Evolutionary conservation across 2,113 vertebrate species (phyloP).

Genomic region (Rostratula benghalensis): DNA sequence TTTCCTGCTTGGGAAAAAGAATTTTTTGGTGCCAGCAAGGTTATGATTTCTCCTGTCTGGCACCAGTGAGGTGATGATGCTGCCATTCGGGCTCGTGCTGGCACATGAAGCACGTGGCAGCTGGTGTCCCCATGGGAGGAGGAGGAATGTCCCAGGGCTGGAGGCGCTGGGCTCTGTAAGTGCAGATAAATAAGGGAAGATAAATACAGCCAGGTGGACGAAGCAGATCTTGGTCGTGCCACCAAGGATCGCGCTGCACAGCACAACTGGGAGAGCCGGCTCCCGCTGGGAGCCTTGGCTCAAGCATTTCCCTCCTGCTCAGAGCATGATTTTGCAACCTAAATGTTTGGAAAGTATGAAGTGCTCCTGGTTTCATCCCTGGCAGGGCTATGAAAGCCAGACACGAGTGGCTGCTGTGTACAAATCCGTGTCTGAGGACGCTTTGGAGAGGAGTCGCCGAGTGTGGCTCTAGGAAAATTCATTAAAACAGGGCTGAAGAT

Average conservation of each 20-base stretch:
- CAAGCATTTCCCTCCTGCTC: background rate
- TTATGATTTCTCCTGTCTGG: background rate
- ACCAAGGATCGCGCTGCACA: background rate
- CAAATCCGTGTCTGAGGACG: background rate
- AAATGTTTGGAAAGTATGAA: background rate
- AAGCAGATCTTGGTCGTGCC: background rate
- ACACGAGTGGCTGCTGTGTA: rapidly evolving
- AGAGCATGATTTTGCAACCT: background rate
- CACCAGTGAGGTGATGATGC: background rate
- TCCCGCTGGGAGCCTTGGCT: background rate
- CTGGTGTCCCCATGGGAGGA: background rate
- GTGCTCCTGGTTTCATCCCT: background rate
- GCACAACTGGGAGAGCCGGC: background rate
- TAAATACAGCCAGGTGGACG: rapidly evolving
- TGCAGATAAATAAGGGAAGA: background rate
- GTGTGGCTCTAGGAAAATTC: background rate
- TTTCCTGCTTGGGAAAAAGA: background rate
- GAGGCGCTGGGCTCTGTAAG: rapidly evolving
- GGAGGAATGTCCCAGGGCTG: background rate
- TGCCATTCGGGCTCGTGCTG: background rate
- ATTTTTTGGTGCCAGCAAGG: background rate
- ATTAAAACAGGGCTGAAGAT: background rate
- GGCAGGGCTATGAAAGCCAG: background rate
- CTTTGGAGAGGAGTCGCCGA: background rate
- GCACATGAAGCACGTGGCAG: background rate